Conservation (phyloP, 2,888 invertebrate species). For the Lordiphosa fenestrarum region DNA sequence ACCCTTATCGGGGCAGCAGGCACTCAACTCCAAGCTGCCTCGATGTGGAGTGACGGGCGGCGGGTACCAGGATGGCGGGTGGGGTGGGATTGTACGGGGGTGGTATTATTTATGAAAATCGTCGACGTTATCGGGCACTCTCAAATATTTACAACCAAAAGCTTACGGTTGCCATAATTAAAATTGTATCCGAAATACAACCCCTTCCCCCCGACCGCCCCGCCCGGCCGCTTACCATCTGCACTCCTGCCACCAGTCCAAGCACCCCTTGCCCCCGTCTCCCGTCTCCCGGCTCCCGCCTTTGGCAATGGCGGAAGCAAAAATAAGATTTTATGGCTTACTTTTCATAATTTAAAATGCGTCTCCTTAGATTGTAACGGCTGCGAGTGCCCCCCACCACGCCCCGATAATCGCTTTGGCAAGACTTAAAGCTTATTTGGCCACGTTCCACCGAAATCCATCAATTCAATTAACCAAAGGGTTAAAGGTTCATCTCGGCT, state of each 20-base stretch:
- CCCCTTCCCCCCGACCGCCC: constrained; percentile 25
- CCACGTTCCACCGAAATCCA: constrained; percentile 53
- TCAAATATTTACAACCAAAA: constrained; percentile 79
- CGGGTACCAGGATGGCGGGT: background rate
- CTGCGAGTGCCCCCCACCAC: constrained; percentile 25
- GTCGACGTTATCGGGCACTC: constrained; percentile 77
- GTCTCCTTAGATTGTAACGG: constrained; percentile 11
- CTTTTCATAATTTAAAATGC: constrained; percentile 76
- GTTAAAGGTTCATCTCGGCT: constrained; percentile 23
- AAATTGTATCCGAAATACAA: constrained; percentile 78
- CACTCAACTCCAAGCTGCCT: constrained; percentile 26
- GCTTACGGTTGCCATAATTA: constrained; percentile 80
- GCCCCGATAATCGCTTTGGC: constrained; percentile 46
- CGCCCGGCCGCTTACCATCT: background rate
- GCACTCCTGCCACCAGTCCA: constrained; percentile 19
- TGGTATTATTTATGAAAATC: constrained; percentile 78
- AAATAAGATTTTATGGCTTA: constrained; percentile 77
- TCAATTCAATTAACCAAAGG: constrained; percentile 68
- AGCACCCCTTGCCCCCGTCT: background rate
- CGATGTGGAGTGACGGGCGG: constrained; percentile 36
- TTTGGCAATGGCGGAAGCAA: constrained; percentile 47
- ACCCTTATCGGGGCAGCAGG: constrained; percentile 48
- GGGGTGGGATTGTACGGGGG: constrained; percentile 15
- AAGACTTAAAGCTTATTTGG: constrained; percentile 42
- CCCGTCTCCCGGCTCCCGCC: constrained; percentile 20